Conservation (phyloP, 1,140 invertebrate species). For the Drosophila teissieri region DNA sequence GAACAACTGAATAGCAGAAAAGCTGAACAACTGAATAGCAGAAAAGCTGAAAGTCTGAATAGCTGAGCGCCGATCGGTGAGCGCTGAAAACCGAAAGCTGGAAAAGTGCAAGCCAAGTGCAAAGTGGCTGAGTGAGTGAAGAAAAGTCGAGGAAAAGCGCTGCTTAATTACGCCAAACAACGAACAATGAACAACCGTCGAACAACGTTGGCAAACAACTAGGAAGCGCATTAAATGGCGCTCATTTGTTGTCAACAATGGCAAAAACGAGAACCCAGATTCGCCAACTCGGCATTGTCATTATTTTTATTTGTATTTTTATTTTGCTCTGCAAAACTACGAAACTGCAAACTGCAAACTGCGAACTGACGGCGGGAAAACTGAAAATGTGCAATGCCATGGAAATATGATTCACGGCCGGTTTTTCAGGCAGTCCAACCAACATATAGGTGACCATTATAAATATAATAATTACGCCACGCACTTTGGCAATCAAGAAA, state of each 20-base stretch:
- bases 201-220: slow-evolving; percentile 39
- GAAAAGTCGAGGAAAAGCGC: slow-evolving; percentile 21
- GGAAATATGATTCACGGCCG: slow-evolving; percentile 82
- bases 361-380: slow-evolving; percentile 38
- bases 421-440: slow-evolving; percentile 48
- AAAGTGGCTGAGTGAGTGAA: slow-evolving; percentile 28
- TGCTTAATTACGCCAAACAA: slow-evolving; percentile 65
- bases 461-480: slow-evolving; percentile 32
- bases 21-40: slow-evolving; percentile 31
- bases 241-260: slow-evolving; percentile 55
- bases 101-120: slow-evolving; percentile 61
- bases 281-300: slow-evolving; percentile 49
- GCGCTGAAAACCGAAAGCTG: slow-evolving; percentile 44
- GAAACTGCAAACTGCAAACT: slow-evolving; percentile 22
- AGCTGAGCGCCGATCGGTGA: slow-evolving; percentile 14
- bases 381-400: slow-evolving; percentile 78
- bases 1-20: slow-evolving; percentile 33
- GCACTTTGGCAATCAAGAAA: slow-evolving; percentile 13
- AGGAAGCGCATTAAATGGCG: slow-evolving; percentile 75
- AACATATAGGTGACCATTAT: slow-evolving; percentile 53
- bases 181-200: slow-evolving; percentile 15
- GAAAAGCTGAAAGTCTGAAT: slow-evolving; percentile 24
- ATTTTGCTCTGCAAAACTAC: slow-evolving; percentile 54
- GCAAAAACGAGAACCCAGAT: slow-evolving; percentile 34
- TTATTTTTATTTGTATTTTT: background rate